Percentiles rank a stretch among this genome's conserved stretches.
phyloP scores from a whole-genome alignment of 2,888 invertebrate genomes.

The Eilema sororculum region DNA sequence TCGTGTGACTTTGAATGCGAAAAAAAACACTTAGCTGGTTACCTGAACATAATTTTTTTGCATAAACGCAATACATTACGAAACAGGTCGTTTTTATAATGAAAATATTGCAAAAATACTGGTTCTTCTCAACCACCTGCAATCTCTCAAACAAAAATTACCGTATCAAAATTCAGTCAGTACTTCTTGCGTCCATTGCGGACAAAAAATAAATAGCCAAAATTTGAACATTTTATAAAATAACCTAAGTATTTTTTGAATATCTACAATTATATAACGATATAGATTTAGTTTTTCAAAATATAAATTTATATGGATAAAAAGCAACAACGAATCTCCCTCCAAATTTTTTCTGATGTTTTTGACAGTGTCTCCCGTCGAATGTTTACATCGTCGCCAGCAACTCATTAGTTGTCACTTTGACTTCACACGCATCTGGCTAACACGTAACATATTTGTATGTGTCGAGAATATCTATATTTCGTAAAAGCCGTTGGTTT shows the following conservation, averaged over 20 bases:
- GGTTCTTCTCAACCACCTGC: no score
- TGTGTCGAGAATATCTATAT: conserved; percentile 23
- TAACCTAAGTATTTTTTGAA: no score
- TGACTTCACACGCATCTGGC: conserved; percentile 76
- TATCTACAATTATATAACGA: no score
- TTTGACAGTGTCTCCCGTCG: conserved; percentile 75
- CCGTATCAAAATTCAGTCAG: no score
- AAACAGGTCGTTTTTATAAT: background rate
- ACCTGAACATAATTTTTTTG: background rate
- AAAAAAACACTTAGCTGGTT: background rate
- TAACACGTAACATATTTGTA: conserved; percentile 58
- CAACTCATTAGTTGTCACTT: conserved; percentile 83
- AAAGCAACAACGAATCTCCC: background rate
- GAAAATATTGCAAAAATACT: no score
- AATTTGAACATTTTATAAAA: no score
- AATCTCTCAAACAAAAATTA: no score
- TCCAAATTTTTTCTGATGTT: conserved; percentile 73
- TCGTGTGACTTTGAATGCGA: background rate
- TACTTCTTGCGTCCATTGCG: no score
- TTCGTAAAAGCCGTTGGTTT: background rate
- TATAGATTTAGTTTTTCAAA: background rate
- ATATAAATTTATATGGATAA: no score
- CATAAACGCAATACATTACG: background rate
- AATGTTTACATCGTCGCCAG: conserved; percentile 83
- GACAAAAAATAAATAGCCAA: no score